Evolutionary conservation across 1,140 invertebrate species (phyloP).

Genomic region (Stenopsyche tienmushanensis): DNA sequence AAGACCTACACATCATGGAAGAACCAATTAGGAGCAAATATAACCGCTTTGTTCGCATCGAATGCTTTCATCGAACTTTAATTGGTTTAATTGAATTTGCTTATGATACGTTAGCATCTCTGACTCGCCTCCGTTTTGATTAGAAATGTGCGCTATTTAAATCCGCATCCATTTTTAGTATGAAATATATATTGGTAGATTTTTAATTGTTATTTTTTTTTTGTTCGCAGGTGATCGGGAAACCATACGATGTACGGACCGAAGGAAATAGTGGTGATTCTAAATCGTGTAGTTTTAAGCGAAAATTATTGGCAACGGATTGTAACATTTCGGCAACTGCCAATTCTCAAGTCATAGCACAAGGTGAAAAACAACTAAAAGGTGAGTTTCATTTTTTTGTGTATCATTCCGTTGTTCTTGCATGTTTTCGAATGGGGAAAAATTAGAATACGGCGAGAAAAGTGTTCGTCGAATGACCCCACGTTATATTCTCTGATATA

Average conservation of each 20-base stretch:
- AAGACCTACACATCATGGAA: too few relatives aligned
- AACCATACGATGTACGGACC: slow-evolving; percentile 5
- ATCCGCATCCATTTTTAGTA: too few relatives aligned
- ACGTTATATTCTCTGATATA: slow-evolving; percentile 33
- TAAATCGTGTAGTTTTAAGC: slow-evolving; percentile 21
- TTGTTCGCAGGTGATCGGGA: slow-evolving; percentile 23
- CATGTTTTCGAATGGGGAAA: too few relatives aligned
- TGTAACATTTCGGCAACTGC: slow-evolving; percentile 6
- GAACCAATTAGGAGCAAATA: too few relatives aligned
- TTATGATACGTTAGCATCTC: too few relatives aligned
- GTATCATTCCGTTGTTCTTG: not conserved
- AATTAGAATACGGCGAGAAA: not conserved
- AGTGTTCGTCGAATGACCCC: slow-evolving; percentile 22
- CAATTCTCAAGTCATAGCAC: slow-evolving; percentile 2
- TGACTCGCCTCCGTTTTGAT: too few relatives aligned
- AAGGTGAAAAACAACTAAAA: slow-evolving; percentile 15
- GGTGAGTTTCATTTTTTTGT: slow-evolving; percentile 8
- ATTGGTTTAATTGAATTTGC: too few relatives aligned
- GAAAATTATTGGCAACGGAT: slow-evolving; percentile 6
- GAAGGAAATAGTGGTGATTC: slow-evolving; percentile 3
- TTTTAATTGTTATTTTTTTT: slow-evolving; percentile 7
- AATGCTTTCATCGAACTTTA: too few relatives aligned
- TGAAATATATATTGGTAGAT: too few relatives aligned
- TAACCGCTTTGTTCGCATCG: too few relatives aligned
- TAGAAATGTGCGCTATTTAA: too few relatives aligned